Conservation (phyloP, 1,140 invertebrate species). For the Pteromalus puparum region DNA sequence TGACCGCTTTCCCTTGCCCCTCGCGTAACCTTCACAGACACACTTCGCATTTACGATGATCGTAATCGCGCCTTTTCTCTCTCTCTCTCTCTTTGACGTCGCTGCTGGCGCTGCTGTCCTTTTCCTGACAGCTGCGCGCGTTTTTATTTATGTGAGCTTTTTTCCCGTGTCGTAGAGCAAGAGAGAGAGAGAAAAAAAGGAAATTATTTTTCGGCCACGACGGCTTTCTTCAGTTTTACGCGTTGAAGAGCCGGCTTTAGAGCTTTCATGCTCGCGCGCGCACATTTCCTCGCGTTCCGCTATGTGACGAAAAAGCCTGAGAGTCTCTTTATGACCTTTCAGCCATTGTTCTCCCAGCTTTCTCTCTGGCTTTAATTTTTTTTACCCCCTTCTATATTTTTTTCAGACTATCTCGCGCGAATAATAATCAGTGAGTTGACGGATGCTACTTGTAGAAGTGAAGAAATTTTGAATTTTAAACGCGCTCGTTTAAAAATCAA, state of each 20-base stretch:
- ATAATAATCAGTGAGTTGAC: not conserved
- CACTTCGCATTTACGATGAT: not conserved
- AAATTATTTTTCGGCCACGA: not conserved
- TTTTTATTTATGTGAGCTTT: not conserved
- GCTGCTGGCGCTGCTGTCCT: not conserved
- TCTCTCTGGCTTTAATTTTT: not conserved
- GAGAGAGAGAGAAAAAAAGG: not conserved
- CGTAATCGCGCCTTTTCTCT: not conserved
- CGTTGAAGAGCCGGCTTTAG: not conserved
- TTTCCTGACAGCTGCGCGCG: not conserved
- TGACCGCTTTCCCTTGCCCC: constrained; percentile 32
- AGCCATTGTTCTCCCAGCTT: not conserved
- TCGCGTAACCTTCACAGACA: constrained; percentile 19
- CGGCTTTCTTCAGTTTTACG: not conserved
- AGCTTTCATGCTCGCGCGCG: not conserved
- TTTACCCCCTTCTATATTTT: not conserved
- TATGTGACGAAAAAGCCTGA: not conserved
- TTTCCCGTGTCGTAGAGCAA: not conserved
- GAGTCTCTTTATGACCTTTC: constrained; percentile 1
- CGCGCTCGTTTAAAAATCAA: no score
- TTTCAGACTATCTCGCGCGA: not conserved
- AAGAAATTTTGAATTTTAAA: no score
- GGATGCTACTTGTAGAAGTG: no score
- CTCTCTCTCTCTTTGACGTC: no score
- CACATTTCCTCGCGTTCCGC: not conserved